Evolutionary conservation across 2,888 invertebrate genomes (phyloP).

Genomic region (Syritta pipiens): DNA sequence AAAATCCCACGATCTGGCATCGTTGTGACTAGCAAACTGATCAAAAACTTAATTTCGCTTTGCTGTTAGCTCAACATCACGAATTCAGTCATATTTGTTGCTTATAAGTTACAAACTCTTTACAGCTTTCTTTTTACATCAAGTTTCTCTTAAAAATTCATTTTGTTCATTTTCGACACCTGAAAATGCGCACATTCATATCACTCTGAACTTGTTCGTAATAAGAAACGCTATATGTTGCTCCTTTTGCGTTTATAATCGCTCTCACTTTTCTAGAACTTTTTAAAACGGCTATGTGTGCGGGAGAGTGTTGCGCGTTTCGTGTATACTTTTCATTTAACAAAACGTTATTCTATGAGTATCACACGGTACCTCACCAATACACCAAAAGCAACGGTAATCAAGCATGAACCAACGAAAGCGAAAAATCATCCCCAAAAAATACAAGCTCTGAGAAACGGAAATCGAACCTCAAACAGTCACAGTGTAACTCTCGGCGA

Average conservation of each 20-base stretch:
- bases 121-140: background rate
- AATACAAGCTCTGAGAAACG: slow-evolving; percentile 72
- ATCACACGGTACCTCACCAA: too few species aligned
- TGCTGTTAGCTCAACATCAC: too few species aligned
- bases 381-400: slow-evolving; percentile 47
- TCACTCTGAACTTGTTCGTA: background rate
- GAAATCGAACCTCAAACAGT: slow-evolving; percentile 76
- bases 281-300: slow-evolving; percentile 15
- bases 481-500: slow-evolving; percentile 79
- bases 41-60: too few species aligned
- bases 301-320: slow-evolving; percentile 2
- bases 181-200: slow-evolving; percentile 39
- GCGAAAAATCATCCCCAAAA: slow-evolving; percentile 66
- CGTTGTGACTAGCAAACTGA: too few species aligned
- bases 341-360: background rate
- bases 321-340: too few species aligned
- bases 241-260: slow-evolving; percentile 62
- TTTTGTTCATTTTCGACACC: slow-evolving; percentile 32
- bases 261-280: slow-evolving; percentile 65
- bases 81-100: too few species aligned
- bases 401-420: slow-evolving; percentile 67
- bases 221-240: slow-evolving; percentile 21
- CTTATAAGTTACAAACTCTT: too few species aligned
- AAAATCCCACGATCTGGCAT: too few species aligned
- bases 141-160: slow-evolving; percentile 57